These are phyloP conservation scores for Morbakka virulenta DNA, from an alignment of 30 jellyfish, hydroid and myxozoan species.

Conservation along the genomic window DNA sequence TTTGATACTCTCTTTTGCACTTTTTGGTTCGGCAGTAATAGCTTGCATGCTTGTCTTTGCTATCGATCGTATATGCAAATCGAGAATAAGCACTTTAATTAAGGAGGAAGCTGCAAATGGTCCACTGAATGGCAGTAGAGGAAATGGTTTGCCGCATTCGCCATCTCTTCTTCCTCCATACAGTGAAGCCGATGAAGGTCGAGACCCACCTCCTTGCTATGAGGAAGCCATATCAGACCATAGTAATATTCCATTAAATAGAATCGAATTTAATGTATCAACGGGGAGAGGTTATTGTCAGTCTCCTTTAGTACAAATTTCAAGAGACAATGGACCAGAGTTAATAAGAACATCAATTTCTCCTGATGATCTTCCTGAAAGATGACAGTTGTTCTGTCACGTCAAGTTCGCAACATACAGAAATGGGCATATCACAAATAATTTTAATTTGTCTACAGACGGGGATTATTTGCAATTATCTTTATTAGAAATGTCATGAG, in stretches of 20 bases:
- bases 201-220: neutral
- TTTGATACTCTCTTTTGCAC: neutral
- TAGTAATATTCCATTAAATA: neutral
- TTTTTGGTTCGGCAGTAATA: conserved; percentile 5
- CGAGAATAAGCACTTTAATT: neutral
- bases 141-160: neutral
- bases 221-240: neutral
- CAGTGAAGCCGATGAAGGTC: neutral
- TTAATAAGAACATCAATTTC: no score
- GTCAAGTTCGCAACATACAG: no score
- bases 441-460: no score
- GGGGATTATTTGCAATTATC: no score
- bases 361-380: no score
- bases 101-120: neutral
- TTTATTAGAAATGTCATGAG: no score
- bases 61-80: neutral
- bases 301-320: no score
- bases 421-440: no score
- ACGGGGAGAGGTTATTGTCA: neutral
- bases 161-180: conserved; percentile 2
- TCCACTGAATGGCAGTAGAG: neutral
- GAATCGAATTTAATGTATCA: neutral
- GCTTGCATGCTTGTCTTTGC: conserved; percentile 15
- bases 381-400: no score
- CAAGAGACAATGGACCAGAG: no score